Evolutionary conservation across 2,113 vertebrate genomes (phyloP).

Genomic region (Myrmecophaga tridactyla): DNA sequence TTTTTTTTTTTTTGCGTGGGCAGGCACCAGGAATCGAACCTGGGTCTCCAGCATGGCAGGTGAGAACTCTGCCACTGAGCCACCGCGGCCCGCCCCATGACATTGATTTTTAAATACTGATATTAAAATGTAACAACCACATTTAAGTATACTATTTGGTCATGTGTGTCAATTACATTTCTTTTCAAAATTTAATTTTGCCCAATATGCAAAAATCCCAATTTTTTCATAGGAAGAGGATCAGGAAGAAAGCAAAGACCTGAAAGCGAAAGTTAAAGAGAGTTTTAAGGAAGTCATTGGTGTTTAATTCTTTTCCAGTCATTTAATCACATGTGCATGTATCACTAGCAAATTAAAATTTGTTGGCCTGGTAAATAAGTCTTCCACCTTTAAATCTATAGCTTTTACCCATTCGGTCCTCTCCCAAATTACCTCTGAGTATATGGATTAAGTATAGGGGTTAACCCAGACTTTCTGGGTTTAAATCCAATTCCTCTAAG

Average conservation of each 20-base stretch:
- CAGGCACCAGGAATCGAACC: too few species aligned
- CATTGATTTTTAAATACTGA: constrained; percentile 23
- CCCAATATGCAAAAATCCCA: not conserved
- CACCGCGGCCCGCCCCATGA: too few species aligned
- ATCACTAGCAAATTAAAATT: not conserved
- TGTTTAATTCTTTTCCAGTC: not conserved
- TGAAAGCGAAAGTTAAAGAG: not conserved
- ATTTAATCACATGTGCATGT: not conserved
- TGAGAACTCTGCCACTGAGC: too few species aligned
- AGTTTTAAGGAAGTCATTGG: not conserved
- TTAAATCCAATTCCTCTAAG: not conserved
- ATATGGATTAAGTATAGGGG: not conserved
- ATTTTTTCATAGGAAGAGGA: not conserved
- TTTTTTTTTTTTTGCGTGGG: too few species aligned
- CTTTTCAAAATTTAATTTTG: constrained; percentile 48
- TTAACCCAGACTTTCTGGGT: not conserved
- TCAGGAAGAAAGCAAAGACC: not conserved
- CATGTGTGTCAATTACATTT: not conserved
- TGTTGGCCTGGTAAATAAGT: not conserved
- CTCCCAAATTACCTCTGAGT: not conserved
- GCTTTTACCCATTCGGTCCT: not conserved
- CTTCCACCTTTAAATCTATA: not conserved
- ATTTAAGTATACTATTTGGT: not conserved
- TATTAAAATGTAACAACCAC: constrained; percentile 1
- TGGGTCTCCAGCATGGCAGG: too few species aligned